Base-by-base conservation (phyloP, 2,888 invertebrate species). In the Drosophila lacicola region DNA sequence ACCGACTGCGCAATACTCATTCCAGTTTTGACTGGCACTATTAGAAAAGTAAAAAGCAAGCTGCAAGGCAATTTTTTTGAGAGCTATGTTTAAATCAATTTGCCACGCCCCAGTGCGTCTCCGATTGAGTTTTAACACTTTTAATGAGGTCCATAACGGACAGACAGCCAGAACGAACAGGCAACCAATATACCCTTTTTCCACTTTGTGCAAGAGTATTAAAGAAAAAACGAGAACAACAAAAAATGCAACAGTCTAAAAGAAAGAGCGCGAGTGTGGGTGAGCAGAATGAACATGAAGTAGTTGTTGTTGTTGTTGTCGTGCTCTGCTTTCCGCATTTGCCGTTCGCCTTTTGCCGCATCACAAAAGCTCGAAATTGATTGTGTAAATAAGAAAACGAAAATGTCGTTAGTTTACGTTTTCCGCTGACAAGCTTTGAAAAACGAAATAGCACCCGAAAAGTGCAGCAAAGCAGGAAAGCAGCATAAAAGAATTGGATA, bases 361-460 rank as follows among this genome's bases (percentile, higher is more conserved):
- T 82, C 80, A 80, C 78, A 83, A 82, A 87, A 86, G 84, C 78
- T 50, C 74, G 69, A 88, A 87, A 86, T 87, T 87, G 88, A 87
- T 86, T 87, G 87, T 80, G 86, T 86, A 87, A 87, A 88, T 87
- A 84, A 86, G 86, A 80, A 74, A 81, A 80, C 83, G 85, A 88
- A 86, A 87, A 88, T 82, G 86, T 83, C 82, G 83, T 87, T 87
- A 86, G 88, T 87, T 83, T 86, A 80, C 81, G 83, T 88, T 88
- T 84, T 77, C 82, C 87, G 87, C 83, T 87, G 84, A 87, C 82
- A 87, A 82, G 80, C 84, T 62, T 50, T 55, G 49, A 34, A 37
- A 50, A 17, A 41, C 42, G 29, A 37, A 34, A 45, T 14, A 42
- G 44, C 14, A 42, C n/a, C 39, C 45, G 17, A 46, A 50, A 29